Evolutionary conservation across 2,888 invertebrate species (phyloP).

Genomic region (Ernsta delagoae): DNA sequence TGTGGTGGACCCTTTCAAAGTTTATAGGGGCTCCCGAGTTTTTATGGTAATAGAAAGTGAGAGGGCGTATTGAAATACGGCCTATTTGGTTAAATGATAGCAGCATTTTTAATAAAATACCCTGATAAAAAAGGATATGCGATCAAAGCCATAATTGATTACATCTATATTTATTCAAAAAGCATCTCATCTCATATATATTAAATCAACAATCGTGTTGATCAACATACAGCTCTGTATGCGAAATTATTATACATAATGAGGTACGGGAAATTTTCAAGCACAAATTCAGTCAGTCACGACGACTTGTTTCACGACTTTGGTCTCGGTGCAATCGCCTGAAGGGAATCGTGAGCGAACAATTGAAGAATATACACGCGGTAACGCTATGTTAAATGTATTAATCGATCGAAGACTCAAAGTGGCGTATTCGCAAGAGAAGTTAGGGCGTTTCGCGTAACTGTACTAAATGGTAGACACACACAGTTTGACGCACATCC

Average conservation of each 20-base stretch:
- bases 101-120: too few species aligned
- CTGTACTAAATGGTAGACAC: conserved; percentile 63
- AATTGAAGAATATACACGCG: conserved; percentile 53
- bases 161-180: neutral
- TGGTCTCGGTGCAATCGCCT: conserved; percentile 33
- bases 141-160: neutral
- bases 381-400: conserved; percentile 50
- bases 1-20: too few species aligned
- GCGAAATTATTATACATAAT: conserved; percentile 29
- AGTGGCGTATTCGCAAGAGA: conserved; percentile 50
- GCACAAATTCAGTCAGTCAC: conserved; percentile 28
- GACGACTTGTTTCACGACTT: conserved; percentile 35
- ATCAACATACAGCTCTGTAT: neutral
- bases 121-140: too few species aligned
- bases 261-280: conserved; percentile 25
- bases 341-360: conserved; percentile 50
- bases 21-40: too few species aligned
- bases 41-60: too few species aligned
- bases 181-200: conserved; percentile 13
- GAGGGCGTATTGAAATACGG: too few species aligned
- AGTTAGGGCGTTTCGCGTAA: conserved; percentile 61
- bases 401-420: conserved; percentile 63
- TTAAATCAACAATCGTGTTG: conserved; percentile 15
- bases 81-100: too few species aligned
- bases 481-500: conserved; percentile 69